Base-by-base conservation (phyloP, 2,113 vertebrate genomes). In the Gnathonemus longibarbis region DNA sequence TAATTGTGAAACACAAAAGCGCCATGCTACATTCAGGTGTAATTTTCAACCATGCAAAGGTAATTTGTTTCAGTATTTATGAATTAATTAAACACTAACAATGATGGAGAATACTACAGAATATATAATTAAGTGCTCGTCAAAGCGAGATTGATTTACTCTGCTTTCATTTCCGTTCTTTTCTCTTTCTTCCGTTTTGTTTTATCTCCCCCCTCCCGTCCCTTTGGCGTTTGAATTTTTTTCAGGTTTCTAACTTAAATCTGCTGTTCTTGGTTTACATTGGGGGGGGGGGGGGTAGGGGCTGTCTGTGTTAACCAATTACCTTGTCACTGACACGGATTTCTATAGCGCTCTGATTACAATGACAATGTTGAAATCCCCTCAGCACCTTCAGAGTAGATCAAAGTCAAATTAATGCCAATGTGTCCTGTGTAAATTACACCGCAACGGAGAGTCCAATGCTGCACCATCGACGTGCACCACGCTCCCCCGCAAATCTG, bases 51-150 rank as follows among this genome's bases (percentile, higher is more conserved):
- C 94, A 91, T 95, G 94, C 95, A 95, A 95, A 96, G 96, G 95
- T 96, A 96, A 96, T 96, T 96, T 96, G 95, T 96, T 96, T 96
- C 95, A 95, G 95, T 95, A 96, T 96, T 56, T 96, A 96, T 95
- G 95, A 96, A 96, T 96, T 95, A 96, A 96, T 96, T 96, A 96
- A 95, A 95, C 94, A 94, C 94, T 96, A 96, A 96, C 95, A 93
- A 96, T 96, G 96, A 96, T 95, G 95, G 95, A 96, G 95, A 95
- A 95, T 93, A 94, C 92, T 94, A 92, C 89, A 91, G 95, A 95
- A 96, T 95, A 92, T 95, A 92, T 96, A 95, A 96, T 96, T 94
- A 96, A 94, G 93, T 94, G 94, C 91, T 95, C 91, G 93, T 92
- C 92, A 91, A 94, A 92, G 93, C 93, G 27, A 92, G 95, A 95